Conservation (phyloP, 2,113 vertebrate species). For the Pelecanoides urinatrix region DNA sequence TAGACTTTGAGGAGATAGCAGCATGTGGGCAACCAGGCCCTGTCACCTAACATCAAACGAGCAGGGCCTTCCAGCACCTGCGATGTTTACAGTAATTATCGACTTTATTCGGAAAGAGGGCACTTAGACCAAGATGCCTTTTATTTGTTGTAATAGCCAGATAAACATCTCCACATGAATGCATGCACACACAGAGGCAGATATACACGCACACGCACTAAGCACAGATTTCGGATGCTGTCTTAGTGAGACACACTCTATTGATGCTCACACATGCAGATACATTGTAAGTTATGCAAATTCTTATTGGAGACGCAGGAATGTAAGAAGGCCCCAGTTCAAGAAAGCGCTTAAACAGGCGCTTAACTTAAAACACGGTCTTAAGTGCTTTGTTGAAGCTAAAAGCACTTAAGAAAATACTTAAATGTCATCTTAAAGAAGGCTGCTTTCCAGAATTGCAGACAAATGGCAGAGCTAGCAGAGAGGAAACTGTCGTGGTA, state of each 20-base stretch:
- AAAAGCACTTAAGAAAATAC: neutral
- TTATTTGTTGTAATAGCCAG: neutral
- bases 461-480: neutral
- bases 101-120: neutral
- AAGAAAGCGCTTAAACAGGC: neutral
- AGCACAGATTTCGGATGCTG: neutral
- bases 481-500: neutral
- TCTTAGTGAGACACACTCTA: rapidly evolving
- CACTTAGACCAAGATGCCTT: neutral
- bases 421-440: neutral
- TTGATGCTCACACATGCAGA: neutral
- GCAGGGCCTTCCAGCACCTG: neutral
- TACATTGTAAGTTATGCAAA: rapidly evolving
- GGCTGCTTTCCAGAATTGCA: neutral
- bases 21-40: neutral
- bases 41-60: neutral
- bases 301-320: neutral
- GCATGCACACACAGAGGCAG: neutral
- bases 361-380: neutral
- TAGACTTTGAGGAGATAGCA: neutral
- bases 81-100: neutral
- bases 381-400: neutral
- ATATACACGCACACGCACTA: no score
- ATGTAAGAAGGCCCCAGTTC: neutral
- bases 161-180: neutral